These are phyloP conservation scores for Aptenodytes patagonicus DNA, from an alignment of 2,113 vertebrate genomes.

Conservation along the genomic window DNA sequence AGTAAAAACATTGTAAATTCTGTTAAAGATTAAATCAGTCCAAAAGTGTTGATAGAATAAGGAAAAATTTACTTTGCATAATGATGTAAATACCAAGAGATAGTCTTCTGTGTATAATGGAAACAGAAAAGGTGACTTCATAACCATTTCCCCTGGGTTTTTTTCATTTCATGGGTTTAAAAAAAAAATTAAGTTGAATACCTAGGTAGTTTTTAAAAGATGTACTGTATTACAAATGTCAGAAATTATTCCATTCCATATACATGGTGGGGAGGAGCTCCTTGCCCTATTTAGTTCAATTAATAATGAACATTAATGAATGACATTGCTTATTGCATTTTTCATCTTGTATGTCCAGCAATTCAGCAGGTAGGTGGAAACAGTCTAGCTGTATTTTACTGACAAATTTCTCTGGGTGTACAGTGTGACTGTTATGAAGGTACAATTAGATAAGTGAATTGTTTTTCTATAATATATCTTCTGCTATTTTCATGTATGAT, in stretches of 20 bases:
- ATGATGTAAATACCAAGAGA: not conserved
- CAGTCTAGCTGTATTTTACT: not conserved
- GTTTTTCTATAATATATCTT: not conserved
- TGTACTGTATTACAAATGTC: not conserved
- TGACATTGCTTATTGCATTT: not conserved
- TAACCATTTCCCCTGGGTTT: not conserved
- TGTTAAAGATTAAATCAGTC: not conserved
- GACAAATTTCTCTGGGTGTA: not conserved
- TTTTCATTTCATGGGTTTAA: not conserved
- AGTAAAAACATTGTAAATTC: not conserved
- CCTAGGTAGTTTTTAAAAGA: not conserved
- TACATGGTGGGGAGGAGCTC: not conserved
- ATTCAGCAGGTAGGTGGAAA: not conserved
- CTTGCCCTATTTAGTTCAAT: not conserved
- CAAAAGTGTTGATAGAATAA: not conserved
- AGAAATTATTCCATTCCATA: not conserved
- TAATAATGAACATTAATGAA: slow-evolving; percentile 23
- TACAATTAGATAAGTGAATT: not conserved
- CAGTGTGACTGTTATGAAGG: not conserved
- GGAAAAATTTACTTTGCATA: not conserved
- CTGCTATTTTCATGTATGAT: not conserved
- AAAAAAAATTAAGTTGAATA: not conserved
- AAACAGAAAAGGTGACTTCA: not conserved
- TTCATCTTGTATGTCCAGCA: not conserved
- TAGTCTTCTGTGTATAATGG: not conserved